These are phyloP conservation scores for Electrona antarctica DNA, from an alignment of 2,113 vertebrate genomes.

Conservation along the genomic window DNA sequence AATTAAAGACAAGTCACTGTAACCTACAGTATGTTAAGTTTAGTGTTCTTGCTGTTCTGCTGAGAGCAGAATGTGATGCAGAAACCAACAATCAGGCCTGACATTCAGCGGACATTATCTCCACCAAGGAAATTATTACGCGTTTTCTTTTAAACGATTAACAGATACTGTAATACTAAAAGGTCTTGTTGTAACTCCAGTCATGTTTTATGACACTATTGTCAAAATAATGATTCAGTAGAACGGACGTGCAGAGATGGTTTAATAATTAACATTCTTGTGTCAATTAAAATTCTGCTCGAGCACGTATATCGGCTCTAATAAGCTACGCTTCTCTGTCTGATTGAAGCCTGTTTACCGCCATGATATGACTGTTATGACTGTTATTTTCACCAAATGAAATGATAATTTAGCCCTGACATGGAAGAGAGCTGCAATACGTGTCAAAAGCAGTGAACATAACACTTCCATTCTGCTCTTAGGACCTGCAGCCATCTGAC, in stretches of 20 bases:
- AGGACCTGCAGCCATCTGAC: conserved; percentile 54
- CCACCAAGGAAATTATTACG: not conserved
- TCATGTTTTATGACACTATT: not conserved
- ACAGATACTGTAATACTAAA: not conserved
- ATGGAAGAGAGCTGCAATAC: conserved; percentile 60
- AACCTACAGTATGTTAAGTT: too few species aligned
- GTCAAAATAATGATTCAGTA: conserved; percentile 12
- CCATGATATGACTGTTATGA: too few species aligned
- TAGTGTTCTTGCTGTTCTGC: conserved; percentile 16
- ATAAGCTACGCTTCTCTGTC: conserved; percentile 1
- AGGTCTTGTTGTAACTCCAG: not conserved
- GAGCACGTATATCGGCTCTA: conserved; percentile 34
- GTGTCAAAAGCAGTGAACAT: conserved; percentile 43
- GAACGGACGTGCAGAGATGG: conserved; percentile 21
- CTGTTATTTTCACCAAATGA: too few species aligned
- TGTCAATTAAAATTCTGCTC: conserved; percentile 59
- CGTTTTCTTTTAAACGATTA: conserved; percentile 10
- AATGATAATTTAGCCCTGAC: conserved; percentile 59
- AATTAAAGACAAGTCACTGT: conserved; percentile 51
- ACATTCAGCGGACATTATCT: conserved; percentile 7
- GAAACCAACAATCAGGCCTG: conserved; percentile 20
- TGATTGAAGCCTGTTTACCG: not conserved
- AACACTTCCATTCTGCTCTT: conserved; percentile 55
- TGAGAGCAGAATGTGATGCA: conserved; percentile 12
- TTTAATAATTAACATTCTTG: conserved; percentile 46